phyloP scores from a whole-genome alignment of 2,888 invertebrate genomes.

The Tipula vernalis region DNA sequence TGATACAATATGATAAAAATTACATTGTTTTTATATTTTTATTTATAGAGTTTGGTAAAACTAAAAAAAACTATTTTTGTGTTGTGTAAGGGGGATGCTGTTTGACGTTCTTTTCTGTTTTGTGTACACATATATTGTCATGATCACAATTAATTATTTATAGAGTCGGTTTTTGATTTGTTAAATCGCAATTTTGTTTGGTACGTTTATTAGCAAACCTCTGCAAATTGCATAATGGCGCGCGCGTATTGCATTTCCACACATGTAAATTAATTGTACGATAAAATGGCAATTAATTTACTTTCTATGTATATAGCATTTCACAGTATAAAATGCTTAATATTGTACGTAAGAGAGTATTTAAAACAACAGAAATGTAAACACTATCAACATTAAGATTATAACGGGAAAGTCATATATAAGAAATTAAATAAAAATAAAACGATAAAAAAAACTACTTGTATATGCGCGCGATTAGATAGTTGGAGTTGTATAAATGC shows the following conservation, averaged over 20 bases:
- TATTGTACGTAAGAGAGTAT: not conserved
- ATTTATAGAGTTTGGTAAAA: not conserved
- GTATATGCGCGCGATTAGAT: not conserved
- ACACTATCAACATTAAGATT: not conserved
- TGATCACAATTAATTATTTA: not conserved
- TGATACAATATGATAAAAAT: not conserved
- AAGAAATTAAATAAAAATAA: not conserved
- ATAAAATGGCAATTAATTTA: not conserved
- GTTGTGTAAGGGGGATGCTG: not conserved
- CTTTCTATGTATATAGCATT: not conserved
- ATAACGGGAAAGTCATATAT: not conserved
- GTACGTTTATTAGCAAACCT: not conserved
- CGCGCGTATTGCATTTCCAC: not conserved
- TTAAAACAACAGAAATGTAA: not conserved
- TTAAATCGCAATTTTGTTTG: not conserved
- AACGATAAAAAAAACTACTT: not conserved
- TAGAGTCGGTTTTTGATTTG: not conserved
- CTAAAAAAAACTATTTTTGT: not conserved
- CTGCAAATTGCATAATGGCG: not conserved
- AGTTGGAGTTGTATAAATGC: not conserved
- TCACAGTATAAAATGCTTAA: not conserved
- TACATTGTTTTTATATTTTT: not conserved
- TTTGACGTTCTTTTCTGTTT: not conserved
- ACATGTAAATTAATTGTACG: not conserved
- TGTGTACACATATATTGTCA: not conserved